These are phyloP conservation scores for Oreochromis mossambicus DNA, from an alignment of 2,797 vertebrate species.

Conservation along the genomic window DNA sequence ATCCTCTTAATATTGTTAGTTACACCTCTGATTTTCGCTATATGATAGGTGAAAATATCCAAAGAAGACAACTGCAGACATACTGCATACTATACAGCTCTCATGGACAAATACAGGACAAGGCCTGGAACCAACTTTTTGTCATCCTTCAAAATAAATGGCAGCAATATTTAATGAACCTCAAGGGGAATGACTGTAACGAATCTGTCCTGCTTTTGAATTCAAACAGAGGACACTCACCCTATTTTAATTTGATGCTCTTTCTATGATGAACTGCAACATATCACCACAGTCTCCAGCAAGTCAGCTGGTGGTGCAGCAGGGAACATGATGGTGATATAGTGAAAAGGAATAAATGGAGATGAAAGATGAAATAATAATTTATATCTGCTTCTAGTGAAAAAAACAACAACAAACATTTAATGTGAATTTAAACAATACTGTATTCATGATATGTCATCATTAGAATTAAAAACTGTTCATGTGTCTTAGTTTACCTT, in stretches of 20 bases:
- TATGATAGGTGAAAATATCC: neutral
- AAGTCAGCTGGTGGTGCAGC: neutral
- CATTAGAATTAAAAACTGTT: neutral
- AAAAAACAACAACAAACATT: neutral
- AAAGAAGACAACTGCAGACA: neutral
- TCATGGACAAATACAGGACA: neutral
- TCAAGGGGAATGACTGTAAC: neutral
- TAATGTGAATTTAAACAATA: neutral
- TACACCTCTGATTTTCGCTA: neutral
- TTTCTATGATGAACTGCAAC: neutral
- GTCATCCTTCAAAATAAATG: neutral
- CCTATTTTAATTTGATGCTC: neutral
- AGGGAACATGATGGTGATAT: neutral
- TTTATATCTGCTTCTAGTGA: neutral
- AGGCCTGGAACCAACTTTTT: neutral
- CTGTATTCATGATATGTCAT: neutral
- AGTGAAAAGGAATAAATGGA: neutral
- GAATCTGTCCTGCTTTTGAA: neutral
- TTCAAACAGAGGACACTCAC: neutral
- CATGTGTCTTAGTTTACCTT: neutral
- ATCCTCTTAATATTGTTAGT: neutral
- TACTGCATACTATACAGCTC: neutral
- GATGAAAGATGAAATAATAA: neutral
- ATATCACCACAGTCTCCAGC: neutral
- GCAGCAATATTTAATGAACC: neutral